Conservation (phyloP, 2,797 vertebrate genomes). For the Chrysocyon brachyurus region DNA sequence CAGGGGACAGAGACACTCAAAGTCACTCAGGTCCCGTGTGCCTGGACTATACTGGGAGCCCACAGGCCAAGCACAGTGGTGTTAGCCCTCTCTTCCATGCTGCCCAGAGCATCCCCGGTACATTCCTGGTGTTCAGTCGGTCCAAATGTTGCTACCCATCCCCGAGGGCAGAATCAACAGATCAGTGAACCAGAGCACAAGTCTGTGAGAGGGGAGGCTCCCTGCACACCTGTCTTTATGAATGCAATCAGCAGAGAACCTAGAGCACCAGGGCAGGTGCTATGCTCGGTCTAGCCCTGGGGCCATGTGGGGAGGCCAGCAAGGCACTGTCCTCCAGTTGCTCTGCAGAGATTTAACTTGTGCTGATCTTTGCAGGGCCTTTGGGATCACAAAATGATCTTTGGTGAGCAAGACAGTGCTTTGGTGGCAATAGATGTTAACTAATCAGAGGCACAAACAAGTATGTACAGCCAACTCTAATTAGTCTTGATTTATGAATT, state of each 20-base stretch:
- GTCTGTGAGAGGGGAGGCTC: background rate
- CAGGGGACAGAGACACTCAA: background rate
- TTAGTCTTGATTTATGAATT: background rate
- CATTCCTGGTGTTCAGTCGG: background rate
- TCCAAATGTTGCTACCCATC: background rate
- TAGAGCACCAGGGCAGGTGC: background rate
- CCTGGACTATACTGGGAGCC: background rate
- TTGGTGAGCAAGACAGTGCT: background rate
- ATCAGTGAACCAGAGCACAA: background rate
- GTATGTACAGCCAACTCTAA: background rate
- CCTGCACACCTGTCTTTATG: background rate
- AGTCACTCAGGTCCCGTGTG: background rate
- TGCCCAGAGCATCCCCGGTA: rapidly evolving
- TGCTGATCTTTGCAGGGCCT: background rate
- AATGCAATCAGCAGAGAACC: background rate
- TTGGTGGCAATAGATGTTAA: conserved; percentile 10
- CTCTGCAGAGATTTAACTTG: background rate
- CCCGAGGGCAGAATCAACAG: background rate
- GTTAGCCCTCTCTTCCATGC: rapidly evolving
- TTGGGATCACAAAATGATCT: background rate
- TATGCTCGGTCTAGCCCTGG: background rate
- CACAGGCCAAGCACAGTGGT: background rate
- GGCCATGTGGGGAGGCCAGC: background rate
- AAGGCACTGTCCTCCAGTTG: background rate
- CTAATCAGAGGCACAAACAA: background rate